phyloP scores from a whole-genome alignment of 2,113 vertebrate species.

The Gadus chalcogrammus region DNA sequence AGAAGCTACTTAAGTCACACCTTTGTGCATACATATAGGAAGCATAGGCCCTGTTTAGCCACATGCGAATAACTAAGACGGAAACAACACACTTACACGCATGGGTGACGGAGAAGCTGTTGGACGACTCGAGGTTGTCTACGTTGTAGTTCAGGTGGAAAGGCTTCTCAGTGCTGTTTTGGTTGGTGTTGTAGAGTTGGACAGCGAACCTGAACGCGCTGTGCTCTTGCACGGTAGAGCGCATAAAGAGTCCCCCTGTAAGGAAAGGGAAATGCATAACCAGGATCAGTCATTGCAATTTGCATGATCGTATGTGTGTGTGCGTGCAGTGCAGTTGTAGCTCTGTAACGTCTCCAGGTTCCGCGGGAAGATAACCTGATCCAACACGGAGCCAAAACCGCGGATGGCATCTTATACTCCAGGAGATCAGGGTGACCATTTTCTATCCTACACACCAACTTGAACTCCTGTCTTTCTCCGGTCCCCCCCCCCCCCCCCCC shows the following conservation, averaged over 20 bases:
- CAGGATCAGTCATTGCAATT: no score
- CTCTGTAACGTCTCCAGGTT: no score
- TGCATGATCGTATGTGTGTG: no score
- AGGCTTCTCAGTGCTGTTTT: slow-evolving; percentile 97
- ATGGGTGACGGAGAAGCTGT: slow-evolving; percentile 99
- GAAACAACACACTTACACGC: slow-evolving; percentile 89
- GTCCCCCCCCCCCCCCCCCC: no score
- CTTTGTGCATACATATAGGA: no score
- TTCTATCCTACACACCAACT: no score
- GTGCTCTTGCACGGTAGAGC: slow-evolving; percentile 98
- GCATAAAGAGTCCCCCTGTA: slow-evolving; percentile 96
- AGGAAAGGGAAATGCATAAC: slow-evolving; percentile 5
- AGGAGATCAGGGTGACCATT: no score
- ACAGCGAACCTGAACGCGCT: slow-evolving; percentile 98
- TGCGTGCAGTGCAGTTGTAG: no score
- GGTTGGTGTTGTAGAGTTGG: slow-evolving; percentile 99
- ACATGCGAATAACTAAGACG: slow-evolving; percentile 32
- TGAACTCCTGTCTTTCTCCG: slow-evolving; percentile 17
- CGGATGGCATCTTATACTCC: no score
- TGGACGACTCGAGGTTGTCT: slow-evolving; percentile 98
- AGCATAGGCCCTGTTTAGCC: slow-evolving; percentile 6
- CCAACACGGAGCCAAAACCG: no score
- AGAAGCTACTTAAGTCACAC: no score
- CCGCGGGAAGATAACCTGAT: no score
- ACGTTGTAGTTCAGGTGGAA: slow-evolving; percentile 99